Conservation (phyloP, 2,888 invertebrate genomes). For the Orchestes rusci region DNA sequence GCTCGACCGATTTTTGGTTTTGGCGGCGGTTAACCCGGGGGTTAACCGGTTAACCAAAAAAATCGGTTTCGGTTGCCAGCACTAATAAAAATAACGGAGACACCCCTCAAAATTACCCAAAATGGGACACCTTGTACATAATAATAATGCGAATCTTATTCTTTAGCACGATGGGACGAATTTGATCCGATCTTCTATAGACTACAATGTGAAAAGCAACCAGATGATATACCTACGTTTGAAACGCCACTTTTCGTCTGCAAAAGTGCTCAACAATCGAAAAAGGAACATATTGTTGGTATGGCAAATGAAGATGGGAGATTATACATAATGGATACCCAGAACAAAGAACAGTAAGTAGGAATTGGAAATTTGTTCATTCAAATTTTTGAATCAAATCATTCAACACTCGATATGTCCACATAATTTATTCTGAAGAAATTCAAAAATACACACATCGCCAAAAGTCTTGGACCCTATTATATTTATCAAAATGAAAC, state of each 20-base stretch:
- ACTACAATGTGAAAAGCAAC: conserved; percentile 7
- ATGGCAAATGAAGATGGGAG: conserved; percentile 83
- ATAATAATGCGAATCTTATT: too few species aligned
- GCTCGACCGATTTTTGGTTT: too few species aligned
- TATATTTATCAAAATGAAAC: too few species aligned
- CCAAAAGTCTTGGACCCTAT: too few species aligned
- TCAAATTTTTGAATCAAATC: background rate
- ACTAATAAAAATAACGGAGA: too few species aligned
- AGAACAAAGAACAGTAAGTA: conserved; percentile 21
- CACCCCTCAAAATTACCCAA: too few species aligned
- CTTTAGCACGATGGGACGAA: conserved; percentile 50
- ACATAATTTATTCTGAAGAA: too few species aligned
- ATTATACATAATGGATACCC: conserved; percentile 53
- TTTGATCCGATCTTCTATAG: conserved; percentile 12
- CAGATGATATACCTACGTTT: conserved; percentile 6
- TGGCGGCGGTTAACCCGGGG: too few species aligned
- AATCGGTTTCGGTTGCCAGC: too few species aligned
- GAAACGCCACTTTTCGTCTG: conserved; percentile 75
- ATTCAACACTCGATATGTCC: background rate
- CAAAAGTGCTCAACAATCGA: conserved; percentile 57
- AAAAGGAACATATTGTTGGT: conserved; percentile 61
- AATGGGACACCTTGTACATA: too few species aligned
- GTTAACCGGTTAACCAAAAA: too few species aligned
- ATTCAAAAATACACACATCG: too few species aligned
- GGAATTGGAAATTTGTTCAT: background rate